phyloP scores from a whole-genome alignment of 2,888 invertebrate genomes.

The Chymomyza procnemis region DNA sequence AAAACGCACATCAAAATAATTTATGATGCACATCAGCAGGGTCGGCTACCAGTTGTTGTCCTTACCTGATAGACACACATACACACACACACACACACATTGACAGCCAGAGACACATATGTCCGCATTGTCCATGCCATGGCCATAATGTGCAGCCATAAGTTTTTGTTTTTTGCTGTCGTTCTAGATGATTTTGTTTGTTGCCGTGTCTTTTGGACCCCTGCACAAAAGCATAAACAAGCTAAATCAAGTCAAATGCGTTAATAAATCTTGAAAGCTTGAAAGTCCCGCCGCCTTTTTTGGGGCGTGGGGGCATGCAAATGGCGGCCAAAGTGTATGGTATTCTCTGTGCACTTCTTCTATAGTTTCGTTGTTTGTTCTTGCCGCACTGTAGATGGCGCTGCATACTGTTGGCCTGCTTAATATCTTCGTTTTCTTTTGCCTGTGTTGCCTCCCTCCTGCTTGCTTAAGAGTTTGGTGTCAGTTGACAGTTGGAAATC shows the following conservation, averaged over 20 bases:
- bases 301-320: constrained; percentile 38
- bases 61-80: not conserved
- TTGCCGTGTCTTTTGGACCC: constrained; percentile 1
- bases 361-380: not conserved
- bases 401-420: constrained; percentile 10
- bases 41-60: not conserved
- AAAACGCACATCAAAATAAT: constrained; percentile 68
- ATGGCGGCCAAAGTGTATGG: constrained; percentile 24
- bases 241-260: constrained; percentile 77
- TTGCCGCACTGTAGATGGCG: constrained; percentile 1
- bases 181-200: not conserved
- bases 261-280: constrained; percentile 72
- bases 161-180: constrained; percentile 45
- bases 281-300: constrained; percentile 34
- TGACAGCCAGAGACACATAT: not conserved
- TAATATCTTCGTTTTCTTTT: constrained; percentile 10
- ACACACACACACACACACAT: not conserved
- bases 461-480: not conserved
- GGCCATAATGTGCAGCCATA: constrained; percentile 70
- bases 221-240: constrained; percentile 75
- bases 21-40: constrained; percentile 64
- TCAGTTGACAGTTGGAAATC: constrained; percentile 4
- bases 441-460: constrained; percentile 20
- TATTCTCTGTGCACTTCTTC: constrained; percentile 5
- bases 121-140: constrained; percentile 27